These are phyloP conservation scores for Oopsacas minuta DNA, from an alignment of 37 sponge, comb jelly and placozoan species.

Conservation along the genomic window DNA sequence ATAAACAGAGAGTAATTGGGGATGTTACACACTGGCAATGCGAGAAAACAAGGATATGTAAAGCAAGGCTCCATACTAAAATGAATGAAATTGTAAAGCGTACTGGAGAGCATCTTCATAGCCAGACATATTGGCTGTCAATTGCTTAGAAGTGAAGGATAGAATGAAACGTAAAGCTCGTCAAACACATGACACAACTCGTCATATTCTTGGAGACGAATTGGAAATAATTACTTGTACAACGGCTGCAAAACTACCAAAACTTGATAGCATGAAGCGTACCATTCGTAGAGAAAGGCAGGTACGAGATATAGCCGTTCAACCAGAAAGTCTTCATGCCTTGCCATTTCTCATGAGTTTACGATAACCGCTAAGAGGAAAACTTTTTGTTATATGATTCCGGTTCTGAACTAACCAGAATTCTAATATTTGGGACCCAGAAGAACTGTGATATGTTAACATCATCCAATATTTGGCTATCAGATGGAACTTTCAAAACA, in stretches of 20 bases:
- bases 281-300: background rate
- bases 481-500: background rate
- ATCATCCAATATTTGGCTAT: background rate
- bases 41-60: background rate
- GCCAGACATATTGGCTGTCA: background rate
- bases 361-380: background rate
- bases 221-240: background rate
- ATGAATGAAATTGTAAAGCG: background rate
- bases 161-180: background rate
- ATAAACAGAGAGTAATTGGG: no score
- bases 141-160: background rate
- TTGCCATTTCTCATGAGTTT: background rate
- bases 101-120: background rate
- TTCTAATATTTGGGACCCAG: background rate
- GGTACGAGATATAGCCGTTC: background rate
- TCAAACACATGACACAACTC: background rate
- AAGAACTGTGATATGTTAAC: background rate
- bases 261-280: background rate
- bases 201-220: background rate
- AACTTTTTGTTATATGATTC: constrained; percentile 13
- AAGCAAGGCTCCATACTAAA: background rate
- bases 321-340: background rate
- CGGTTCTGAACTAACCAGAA: background rate
- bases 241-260: background rate
- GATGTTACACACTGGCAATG: background rate